Conservation (phyloP, 2,797 vertebrate genomes). For the Balearica regulorum region DNA sequence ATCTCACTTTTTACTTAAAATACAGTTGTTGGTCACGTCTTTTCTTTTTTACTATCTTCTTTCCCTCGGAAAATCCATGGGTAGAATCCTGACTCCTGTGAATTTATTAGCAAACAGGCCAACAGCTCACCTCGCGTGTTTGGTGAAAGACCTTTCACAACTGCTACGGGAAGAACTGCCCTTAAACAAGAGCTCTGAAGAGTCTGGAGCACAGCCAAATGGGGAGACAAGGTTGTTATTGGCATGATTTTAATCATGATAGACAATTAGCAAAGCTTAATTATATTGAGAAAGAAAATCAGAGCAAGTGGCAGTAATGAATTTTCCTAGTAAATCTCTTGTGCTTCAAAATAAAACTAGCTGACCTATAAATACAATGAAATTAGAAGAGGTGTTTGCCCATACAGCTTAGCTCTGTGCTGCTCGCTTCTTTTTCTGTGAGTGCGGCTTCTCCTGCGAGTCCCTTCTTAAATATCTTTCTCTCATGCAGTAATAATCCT, state of each 20-base stretch:
- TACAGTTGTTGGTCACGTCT: not conserved
- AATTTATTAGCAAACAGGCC: not conserved
- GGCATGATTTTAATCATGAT: slow-evolving; percentile 80
- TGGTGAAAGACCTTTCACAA: slow-evolving; percentile 60
- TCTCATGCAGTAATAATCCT: not conserved
- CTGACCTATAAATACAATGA: slow-evolving; percentile 75
- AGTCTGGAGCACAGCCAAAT: slow-evolving; percentile 70
- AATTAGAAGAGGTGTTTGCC: slow-evolving; percentile 66
- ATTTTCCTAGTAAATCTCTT: slow-evolving; percentile 72
- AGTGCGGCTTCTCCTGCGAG: not conserved
- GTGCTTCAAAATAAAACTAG: slow-evolving; percentile 69
- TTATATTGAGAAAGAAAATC: slow-evolving; percentile 75
- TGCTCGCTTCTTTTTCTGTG: slow-evolving; percentile 7
- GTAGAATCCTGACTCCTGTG: not conserved
- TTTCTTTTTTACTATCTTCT: not conserved
- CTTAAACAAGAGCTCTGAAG: slow-evolving; percentile 68
- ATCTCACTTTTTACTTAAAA: not conserved
- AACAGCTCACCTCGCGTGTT: not conserved
- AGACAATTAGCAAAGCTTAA: slow-evolving; percentile 81
- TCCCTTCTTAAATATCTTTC: not conserved
- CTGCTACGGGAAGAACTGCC: slow-evolving; percentile 63
- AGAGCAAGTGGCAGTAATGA: slow-evolving; percentile 75
- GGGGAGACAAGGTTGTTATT: slow-evolving; percentile 76
- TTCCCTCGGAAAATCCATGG: not conserved
- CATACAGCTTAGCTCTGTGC: slow-evolving; percentile 45